Conservation (phyloP, 2,888 invertebrate species). For the Pilophorus perplexus region DNA sequence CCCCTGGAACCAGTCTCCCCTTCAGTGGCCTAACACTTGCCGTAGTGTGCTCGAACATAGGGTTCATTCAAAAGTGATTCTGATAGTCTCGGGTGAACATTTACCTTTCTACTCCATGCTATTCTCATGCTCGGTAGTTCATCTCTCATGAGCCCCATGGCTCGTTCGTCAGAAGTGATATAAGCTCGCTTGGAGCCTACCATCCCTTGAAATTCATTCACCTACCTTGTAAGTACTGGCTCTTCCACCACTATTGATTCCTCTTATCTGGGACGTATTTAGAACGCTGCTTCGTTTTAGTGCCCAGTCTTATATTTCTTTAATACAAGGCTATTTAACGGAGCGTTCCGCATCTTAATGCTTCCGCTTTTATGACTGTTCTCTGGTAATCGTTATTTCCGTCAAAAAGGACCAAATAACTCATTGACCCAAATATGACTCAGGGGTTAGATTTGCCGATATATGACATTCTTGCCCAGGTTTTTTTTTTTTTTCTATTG, state of each 20-base stretch:
- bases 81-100: constrained; percentile 13
- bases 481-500: too few relatives aligned
- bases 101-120: neutral
- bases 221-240: constrained; percentile 30
- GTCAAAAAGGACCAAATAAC: too few relatives aligned
- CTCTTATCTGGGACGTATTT: constrained; percentile 30
- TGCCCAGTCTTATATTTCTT: neutral
- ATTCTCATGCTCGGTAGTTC: neutral
- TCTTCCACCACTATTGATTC: constrained; percentile 30
- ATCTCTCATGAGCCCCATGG: neutral
- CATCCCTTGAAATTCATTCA: constrained; percentile 10
- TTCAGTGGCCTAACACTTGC: constrained; percentile 29
- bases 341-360: too few relatives aligned
- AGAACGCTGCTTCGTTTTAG: constrained; percentile 28
- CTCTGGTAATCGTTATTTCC: too few relatives aligned
- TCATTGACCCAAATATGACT: too few relatives aligned
- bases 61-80: constrained; percentile 19
- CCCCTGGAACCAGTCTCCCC: constrained; percentile 27
- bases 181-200: neutral
- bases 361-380: too few relatives aligned
- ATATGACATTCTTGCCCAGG: too few relatives aligned
- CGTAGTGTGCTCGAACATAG: constrained; percentile 29
- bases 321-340: too few relatives aligned
- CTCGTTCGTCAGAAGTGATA: neutral
- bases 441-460: too few relatives aligned